phyloP scores from a whole-genome alignment of 1,140 invertebrate genomes.

The Colletes latitarsis region DNA sequence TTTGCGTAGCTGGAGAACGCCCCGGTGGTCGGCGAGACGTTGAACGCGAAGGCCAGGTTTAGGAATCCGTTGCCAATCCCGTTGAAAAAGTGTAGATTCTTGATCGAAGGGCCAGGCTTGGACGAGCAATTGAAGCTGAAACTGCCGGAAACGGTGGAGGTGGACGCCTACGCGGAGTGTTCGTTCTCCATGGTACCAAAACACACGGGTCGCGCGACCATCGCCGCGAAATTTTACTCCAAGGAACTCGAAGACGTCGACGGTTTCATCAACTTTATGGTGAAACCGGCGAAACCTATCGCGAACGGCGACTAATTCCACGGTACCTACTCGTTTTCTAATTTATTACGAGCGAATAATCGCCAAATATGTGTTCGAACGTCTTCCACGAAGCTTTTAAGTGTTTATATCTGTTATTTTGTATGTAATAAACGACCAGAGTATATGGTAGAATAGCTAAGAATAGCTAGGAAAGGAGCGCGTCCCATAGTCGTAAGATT shows the following conservation, averaged over 20 bases:
- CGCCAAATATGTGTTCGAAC: neutral
- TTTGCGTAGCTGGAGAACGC: conserved; percentile 81
- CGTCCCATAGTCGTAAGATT: too few relatives aligned
- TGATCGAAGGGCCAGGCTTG: conserved; percentile 90
- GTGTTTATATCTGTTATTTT: conserved; percentile 13
- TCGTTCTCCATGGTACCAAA: conserved; percentile 88
- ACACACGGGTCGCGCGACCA: conserved; percentile 87
- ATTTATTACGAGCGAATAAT: neutral
- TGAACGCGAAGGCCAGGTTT: conserved; percentile 87
- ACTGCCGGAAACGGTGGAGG: conserved; percentile 84
- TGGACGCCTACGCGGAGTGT: conserved; percentile 85
- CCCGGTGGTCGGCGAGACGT: conserved; percentile 84
- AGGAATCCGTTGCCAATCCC: conserved; percentile 90
- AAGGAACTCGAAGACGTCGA: conserved; percentile 92
- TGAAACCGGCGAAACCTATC: conserved; percentile 38
- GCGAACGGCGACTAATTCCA: conserved; percentile 32
- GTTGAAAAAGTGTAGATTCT: conserved; percentile 88
- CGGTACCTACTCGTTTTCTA: too few relatives aligned
- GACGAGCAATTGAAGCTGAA: conserved; percentile 87
- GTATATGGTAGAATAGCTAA: too few relatives aligned
- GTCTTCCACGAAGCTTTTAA: neutral
- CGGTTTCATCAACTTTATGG: conserved; percentile 86
- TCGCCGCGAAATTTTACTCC: conserved; percentile 91
- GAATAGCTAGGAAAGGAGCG: too few relatives aligned
- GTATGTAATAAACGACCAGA: conserved; percentile 24